Conservation (phyloP, 1,140 invertebrate genomes). For the Artemia franciscana region DNA sequence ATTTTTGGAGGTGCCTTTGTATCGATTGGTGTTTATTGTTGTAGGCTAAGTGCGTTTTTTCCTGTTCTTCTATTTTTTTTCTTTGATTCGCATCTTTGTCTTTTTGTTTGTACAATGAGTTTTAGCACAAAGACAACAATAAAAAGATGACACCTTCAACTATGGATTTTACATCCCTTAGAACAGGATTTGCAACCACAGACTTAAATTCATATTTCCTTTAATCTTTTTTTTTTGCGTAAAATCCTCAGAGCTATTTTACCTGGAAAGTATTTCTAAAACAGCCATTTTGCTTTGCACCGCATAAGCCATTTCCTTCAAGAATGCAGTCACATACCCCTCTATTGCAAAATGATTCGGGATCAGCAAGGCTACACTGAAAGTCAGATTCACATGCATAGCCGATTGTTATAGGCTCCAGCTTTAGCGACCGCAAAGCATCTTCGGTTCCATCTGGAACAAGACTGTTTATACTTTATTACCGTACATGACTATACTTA, state of each 20-base stretch:
- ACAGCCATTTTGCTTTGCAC: conserved; percentile 44
- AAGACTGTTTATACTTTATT: too few relatives aligned
- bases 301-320: conserved; percentile 30
- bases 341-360: conserved; percentile 41
- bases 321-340: conserved; percentile 53
- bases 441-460: too few relatives aligned
- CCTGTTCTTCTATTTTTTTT: too few relatives aligned
- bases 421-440: too few relatives aligned
- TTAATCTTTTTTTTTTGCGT: neutral
- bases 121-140: neutral
- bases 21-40: too few relatives aligned
- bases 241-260: conserved; percentile 9
- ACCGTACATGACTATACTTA: too few relatives aligned
- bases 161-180: neutral
- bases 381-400: conserved; percentile 41
- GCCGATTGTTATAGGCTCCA: conserved; percentile 48
- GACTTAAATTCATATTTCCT: neutral
- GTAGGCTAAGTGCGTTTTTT: too few relatives aligned
- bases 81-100: neutral
- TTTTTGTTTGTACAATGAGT: neutral
- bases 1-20: too few relatives aligned
- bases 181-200: neutral
- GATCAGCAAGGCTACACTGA: conserved; percentile 54
- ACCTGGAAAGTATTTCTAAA: conserved; percentile 61
- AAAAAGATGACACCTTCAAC: neutral